A percentile compares a stretch with the other conserved stretches of the same genome.
Conservation (phyloP, 2,888 invertebrate genomes). For the Drosophila seclusa region DNA sequence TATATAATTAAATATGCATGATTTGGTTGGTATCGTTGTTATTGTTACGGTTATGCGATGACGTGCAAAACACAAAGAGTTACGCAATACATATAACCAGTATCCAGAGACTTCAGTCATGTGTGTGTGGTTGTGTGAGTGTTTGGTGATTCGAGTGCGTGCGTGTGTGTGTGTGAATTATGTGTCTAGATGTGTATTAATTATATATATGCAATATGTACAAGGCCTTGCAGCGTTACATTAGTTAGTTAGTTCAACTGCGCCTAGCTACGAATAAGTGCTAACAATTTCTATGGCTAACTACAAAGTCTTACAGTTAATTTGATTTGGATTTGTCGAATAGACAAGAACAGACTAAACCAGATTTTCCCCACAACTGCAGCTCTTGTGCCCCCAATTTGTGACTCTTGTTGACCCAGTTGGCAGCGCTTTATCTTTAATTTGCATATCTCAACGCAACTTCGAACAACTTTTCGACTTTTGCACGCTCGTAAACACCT, state of each 20-base stretch:
- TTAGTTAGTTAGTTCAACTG: conserved; percentile 35
- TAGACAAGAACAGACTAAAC: conserved; percentile 3
- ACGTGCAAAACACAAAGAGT: conserved; percentile 48
- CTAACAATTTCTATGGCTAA: conserved; percentile 10
- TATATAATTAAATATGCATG: too few species aligned
- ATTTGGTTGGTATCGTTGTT: not conserved
- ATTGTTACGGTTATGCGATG: conserved; percentile 22
- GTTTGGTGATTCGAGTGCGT: conserved; percentile 50
- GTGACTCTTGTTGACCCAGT: conserved; percentile 31
- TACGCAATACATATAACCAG: conserved; percentile 51
- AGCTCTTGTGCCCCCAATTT: conserved; percentile 10
- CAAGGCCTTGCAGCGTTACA: conserved; percentile 29
- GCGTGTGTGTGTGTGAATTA: conserved; percentile 48
- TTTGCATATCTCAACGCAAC: conserved; percentile 41
- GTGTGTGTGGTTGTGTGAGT: conserved; percentile 19
- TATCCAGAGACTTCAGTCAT: conserved; percentile 50
- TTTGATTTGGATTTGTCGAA: not conserved
- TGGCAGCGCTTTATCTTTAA: conserved; percentile 25
- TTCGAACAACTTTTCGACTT: conserved; percentile 3
- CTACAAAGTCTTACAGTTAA: not conserved
- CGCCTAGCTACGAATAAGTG: conserved; percentile 13
- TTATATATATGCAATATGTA: conserved; percentile 46
- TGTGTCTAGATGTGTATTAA: conserved; percentile 19
- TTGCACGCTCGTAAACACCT: conserved; percentile 38
- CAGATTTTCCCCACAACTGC: conserved; percentile 24